Evolutionary conservation across 53 echinoderm and acorn worm genomes (phyloP).

Genomic region (Paracentrotus lividus): DNA sequence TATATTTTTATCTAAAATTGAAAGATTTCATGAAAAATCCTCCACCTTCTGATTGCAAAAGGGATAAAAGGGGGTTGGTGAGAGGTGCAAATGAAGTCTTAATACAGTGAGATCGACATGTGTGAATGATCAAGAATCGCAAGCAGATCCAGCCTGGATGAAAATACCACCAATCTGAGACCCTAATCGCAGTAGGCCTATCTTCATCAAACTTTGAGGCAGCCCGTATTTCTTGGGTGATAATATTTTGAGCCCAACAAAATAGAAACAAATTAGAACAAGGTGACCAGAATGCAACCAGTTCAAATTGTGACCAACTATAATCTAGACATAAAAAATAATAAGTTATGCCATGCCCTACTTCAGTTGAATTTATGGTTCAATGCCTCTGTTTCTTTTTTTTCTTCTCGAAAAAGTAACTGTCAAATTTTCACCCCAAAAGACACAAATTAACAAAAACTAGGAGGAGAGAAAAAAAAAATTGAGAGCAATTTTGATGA

Average conservation of each 20-base stretch:
- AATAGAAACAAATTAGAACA: constrained; percentile 37
- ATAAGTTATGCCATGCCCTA: background rate
- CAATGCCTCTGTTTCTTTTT: background rate
- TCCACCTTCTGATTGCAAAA: background rate
- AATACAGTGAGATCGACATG: background rate
- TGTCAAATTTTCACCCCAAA: background rate
- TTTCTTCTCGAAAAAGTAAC: background rate
- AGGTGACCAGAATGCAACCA: constrained; percentile 6
- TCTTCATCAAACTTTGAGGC: background rate
- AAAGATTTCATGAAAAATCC: background rate
- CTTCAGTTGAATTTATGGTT: background rate
- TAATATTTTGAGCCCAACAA: constrained; percentile 43
- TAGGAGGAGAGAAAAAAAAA: background rate
- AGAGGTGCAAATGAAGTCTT: constrained; percentile 29
- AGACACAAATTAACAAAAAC: background rate
- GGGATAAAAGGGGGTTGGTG: background rate
- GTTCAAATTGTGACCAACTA: background rate
- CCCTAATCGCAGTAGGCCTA: background rate
- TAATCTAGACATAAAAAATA: background rate
- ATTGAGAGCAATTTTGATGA: too few relatives aligned
- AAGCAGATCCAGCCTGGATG: constrained; percentile 19
- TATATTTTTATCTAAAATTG: background rate
- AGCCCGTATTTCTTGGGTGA: background rate
- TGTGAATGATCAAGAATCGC: constrained; percentile 30
- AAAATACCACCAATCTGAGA: constrained; percentile 35